Evolutionary conservation across 1,140 invertebrate species (phyloP), one percentile per base, ranked within the genome.

Genomic region (Nebria ingens): DNA sequence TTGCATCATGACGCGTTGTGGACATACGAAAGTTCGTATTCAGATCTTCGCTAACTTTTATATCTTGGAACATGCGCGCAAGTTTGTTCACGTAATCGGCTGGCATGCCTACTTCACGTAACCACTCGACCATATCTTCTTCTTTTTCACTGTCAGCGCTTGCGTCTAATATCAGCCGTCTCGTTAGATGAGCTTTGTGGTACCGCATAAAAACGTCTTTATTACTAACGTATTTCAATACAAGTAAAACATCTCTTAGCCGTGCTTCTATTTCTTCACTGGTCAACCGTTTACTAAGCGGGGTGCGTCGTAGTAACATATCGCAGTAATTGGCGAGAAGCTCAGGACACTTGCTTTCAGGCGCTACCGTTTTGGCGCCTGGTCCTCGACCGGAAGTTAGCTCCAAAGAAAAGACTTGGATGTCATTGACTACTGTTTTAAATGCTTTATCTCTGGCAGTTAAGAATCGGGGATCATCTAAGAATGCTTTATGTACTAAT

Each of bases 171-270:
- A 94, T 93, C 54, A 93, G 80, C 62, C 97, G 80, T 62, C 97
- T 76, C 20, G 96, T 98, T 60, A 99, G 79, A 78, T 99, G 96
- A 34, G 93, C 93, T 74, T 99, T 99, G 73, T 99, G 94, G 74
- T 97, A 98, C 58, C 95, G 79, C 96, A 99, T 99, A 69, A 99
- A 99, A 4, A 99, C 94, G 79, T 99, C 97, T 72, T 99, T 99
- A 71, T 98, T 98, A 70, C 95, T 91, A 51, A 99, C 94, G 76
- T 99, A 99, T 74, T 99, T 99, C 49, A 99, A 76, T 40, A 99
- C 93, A 65, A 98, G 74, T 54, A 98, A 73, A 57, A 98, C 93
- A 80, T 97, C 91, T 68, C 81, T 85, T 42, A 99, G 77, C 69
- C 95, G 86, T 54, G 79, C 81, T 76, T 98, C 96, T 58, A 99